These are phyloP conservation scores for Lathamus discolor DNA, from an alignment of 2,113 vertebrate species.

Conservation along the genomic window DNA sequence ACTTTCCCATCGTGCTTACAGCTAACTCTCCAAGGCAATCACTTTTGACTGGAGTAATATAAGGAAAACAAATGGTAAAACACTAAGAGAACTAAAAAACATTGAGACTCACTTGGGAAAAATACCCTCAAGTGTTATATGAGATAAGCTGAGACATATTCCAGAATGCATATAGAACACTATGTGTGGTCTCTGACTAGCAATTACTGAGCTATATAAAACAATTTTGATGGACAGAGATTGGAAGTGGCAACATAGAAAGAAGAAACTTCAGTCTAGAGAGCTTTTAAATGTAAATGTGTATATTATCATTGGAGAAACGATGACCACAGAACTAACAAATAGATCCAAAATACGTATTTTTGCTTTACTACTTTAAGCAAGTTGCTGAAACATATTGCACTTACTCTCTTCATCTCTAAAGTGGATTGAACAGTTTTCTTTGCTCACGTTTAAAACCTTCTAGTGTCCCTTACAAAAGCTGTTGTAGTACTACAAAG, in stretches of 20 bases:
- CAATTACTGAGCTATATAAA: constrained; percentile 21
- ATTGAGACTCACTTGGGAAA: constrained; percentile 39
- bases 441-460: not conserved
- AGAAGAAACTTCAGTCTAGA: not conserved
- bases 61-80: constrained; percentile 51
- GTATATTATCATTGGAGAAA: not conserved
- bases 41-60: constrained; percentile 14
- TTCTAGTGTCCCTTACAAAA: not conserved
- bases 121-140: constrained; percentile 20
- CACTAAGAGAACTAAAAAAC: constrained; percentile 41
- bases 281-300: not conserved
- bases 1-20: not conserved
- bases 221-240: constrained; percentile 9
- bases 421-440: not conserved
- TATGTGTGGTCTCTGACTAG: constrained; percentile 25
- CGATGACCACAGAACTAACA: not conserved
- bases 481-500: not conserved
- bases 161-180: constrained; percentile 24
- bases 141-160: constrained; percentile 39
- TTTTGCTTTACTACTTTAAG: not conserved
- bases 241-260: constrained; percentile 27
- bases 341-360: not conserved
- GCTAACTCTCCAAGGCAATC: constrained; percentile 10
- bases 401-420: not conserved
- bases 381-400: not conserved